These are phyloP conservation scores for Ochropleura leucogaster DNA, from an alignment of 2,888 invertebrate genomes.

Conservation along the genomic window DNA sequence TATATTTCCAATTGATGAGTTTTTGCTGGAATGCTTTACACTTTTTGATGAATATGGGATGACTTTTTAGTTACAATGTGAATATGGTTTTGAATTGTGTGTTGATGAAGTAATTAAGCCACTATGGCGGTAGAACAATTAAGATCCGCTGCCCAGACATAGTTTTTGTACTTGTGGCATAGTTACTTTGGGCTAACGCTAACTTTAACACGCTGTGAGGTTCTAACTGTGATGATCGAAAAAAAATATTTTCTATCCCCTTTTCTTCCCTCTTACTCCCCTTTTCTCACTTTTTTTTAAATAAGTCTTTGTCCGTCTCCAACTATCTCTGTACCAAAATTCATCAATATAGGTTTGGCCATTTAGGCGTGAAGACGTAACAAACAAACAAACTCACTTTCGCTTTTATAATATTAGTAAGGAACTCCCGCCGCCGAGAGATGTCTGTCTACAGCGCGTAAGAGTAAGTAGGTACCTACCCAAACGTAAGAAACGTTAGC, in stretches of 20 bases:
- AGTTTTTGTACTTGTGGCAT: no score
- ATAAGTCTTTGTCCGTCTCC: no score
- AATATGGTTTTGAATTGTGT: neutral
- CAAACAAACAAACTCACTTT: no score
- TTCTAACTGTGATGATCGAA: no score
- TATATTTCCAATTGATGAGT: conserved; percentile 25
- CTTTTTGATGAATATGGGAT: neutral
- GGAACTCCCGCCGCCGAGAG: neutral
- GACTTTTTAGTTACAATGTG: neutral
- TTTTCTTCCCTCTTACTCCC: no score
- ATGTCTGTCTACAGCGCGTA: neutral
- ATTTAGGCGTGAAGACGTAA: no score
- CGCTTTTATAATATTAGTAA: neutral
- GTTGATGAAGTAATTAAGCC: neutral
- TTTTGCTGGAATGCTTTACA: neutral
- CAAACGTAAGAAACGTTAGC: neutral
- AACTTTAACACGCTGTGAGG: no score
- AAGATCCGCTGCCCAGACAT: neutral
- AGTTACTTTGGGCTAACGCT: no score
- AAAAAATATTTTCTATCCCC: no score
- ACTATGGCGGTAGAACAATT: neutral
- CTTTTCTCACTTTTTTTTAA: no score
- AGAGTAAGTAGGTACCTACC: neutral
- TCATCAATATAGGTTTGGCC: no score
- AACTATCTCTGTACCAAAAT: no score